Evolutionary conservation across 2,888 invertebrate species (phyloP).

Genomic region (Parasteatoda lunata): DNA sequence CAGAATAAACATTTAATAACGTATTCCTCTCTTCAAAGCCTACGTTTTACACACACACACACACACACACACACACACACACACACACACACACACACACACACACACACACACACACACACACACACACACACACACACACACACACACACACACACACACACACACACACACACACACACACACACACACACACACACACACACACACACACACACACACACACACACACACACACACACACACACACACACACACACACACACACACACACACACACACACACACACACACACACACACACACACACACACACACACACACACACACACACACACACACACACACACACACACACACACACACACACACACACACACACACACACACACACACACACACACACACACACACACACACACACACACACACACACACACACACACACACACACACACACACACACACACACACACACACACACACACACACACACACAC

Average conservation of each 20-base stretch:
- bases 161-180: not conserved
- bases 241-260: constrained; percentile 1
- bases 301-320: constrained; percentile 17
- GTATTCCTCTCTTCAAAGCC: no score
- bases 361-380: constrained; percentile 10
- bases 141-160: constrained; percentile 1
- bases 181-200: not conserved
- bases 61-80: not conserved
- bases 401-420: no score
- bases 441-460: no score
- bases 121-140: not conserved
- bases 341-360: constrained; percentile 10
- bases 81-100: not conserved
- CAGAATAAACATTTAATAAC: no score
- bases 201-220: not conserved
- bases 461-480: no score
- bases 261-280: constrained; percentile 1
- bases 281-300: constrained; percentile 2
- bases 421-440: no score
- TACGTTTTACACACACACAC: not conserved
- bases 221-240: constrained; percentile 1
- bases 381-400: no score
- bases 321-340: constrained; percentile 11
- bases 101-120: not conserved
- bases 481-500: no score